Percentiles rank a stretch among this genome's conserved stretches.
These are phyloP conservation scores for Rhopalosiphum padi DNA, from an alignment of 1,140 invertebrate species.

Conservation along the genomic window DNA sequence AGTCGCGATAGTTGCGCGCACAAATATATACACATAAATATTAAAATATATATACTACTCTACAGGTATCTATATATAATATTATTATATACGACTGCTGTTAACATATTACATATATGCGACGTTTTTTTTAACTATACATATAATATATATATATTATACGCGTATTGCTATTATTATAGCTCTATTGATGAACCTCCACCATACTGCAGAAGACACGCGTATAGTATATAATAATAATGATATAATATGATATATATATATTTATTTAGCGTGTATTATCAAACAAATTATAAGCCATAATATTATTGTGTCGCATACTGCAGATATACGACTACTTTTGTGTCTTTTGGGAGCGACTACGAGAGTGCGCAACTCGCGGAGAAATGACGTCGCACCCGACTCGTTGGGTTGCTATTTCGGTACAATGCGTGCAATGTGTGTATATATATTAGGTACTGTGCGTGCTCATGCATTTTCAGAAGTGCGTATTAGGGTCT, in stretches of 20 bases:
- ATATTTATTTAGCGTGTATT: not conserved
- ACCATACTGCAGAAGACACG: not conserved
- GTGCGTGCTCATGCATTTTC: conserved; percentile 30
- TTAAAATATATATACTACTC: not conserved
- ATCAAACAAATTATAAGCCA: not conserved
- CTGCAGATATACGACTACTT: no score
- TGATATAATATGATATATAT: not conserved
- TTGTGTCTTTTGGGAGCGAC: not conserved
- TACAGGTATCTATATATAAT: not conserved
- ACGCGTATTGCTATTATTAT: not conserved
- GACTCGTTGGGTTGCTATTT: not conserved
- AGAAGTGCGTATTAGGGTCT: not conserved
- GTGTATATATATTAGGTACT: not conserved
- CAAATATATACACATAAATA: not conserved
- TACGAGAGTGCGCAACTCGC: not conserved
- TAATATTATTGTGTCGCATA: not conserved
- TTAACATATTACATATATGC: no score
- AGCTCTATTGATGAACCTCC: not conserved
- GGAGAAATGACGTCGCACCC: not conserved
- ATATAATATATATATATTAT: not conserved
- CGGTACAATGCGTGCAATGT: not conserved
- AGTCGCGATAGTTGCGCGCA: no score
- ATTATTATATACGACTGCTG: not conserved
- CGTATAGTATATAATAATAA: not conserved
- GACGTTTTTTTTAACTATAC: not conserved